These are phyloP conservation scores for Lepisosteus oculatus DNA, from an alignment of 2,113 vertebrate genomes.

Conservation along the genomic window DNA sequence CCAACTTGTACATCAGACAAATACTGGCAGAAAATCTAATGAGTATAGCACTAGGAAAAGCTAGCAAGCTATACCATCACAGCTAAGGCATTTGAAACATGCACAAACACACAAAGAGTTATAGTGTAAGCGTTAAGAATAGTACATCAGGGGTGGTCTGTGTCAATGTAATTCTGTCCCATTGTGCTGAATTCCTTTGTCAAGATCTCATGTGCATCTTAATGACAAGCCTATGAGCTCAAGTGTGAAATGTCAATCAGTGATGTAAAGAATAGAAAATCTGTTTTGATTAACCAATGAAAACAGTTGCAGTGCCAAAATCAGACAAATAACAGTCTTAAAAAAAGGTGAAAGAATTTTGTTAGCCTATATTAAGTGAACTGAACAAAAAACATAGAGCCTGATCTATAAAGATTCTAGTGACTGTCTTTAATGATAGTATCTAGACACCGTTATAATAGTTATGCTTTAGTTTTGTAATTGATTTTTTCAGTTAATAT, in stretches of 20 bases:
- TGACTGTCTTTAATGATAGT: too few relatives aligned
- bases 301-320: background rate
- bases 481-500: too few relatives aligned
- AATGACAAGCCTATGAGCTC: slow-evolving; percentile 1
- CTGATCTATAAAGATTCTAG: background rate
- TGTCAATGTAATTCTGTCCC: background rate
- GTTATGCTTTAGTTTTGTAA: too few relatives aligned
- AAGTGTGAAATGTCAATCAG: background rate
- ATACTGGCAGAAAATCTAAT: too few relatives aligned
- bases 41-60: too few relatives aligned
- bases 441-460: too few relatives aligned
- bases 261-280: background rate
- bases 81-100: too few relatives aligned
- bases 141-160: slow-evolving; percentile 27
- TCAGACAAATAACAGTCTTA: background rate
- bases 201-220: background rate
- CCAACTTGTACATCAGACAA: too few relatives aligned
- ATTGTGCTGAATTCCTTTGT: slow-evolving; percentile 1
- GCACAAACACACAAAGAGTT: too few relatives aligned
- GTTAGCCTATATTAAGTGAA: slow-evolving; percentile 9
- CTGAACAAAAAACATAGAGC: background rate
- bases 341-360: background rate
- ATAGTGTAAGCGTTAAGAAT: background rate
- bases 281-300: slow-evolving; percentile 12
- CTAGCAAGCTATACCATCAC: too few relatives aligned